These are phyloP conservation scores for Rhopalosiphum maidis DNA, from an alignment of 1,140 invertebrate species.

Conservation along the genomic window DNA sequence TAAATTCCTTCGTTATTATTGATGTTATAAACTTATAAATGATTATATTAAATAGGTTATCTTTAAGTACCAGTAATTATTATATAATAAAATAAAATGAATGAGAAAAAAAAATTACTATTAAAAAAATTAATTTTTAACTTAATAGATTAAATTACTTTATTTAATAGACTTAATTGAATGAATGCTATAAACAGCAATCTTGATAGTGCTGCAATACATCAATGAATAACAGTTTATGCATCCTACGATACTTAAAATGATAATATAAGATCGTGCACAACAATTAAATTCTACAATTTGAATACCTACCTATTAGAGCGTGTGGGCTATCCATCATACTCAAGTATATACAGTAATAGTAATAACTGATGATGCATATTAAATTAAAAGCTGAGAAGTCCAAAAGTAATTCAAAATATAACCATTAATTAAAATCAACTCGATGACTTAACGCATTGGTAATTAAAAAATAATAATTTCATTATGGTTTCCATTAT, in stretches of 20 bases:
- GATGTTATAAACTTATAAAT: not conserved
- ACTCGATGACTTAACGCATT: not conserved
- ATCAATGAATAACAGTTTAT: slow-evolving; percentile 23
- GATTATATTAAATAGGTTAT: not conserved
- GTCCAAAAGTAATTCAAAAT: not conserved
- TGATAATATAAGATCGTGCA: not conserved
- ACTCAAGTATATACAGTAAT: not conserved
- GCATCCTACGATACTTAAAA: not conserved
- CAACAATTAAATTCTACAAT: not conserved
- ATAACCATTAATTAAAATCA: slow-evolving; percentile 22
- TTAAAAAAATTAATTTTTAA: not conserved
- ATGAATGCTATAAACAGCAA: not conserved
- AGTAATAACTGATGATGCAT: not conserved
- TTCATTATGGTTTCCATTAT: not conserved
- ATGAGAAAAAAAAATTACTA: not conserved
- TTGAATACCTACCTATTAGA: not conserved
- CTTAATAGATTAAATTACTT: not conserved
- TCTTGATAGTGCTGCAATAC: not conserved
- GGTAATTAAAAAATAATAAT: slow-evolving; percentile 3
- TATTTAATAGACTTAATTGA: not conserved
- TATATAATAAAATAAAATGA: not conserved
- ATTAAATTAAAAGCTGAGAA: not conserved
- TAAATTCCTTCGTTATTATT: not conserved
- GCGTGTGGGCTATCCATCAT: not conserved
- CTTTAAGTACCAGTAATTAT: not conserved